Conservation (phyloP, 2,888 invertebrate genomes). For the Oxyteleia sp. region DNA sequence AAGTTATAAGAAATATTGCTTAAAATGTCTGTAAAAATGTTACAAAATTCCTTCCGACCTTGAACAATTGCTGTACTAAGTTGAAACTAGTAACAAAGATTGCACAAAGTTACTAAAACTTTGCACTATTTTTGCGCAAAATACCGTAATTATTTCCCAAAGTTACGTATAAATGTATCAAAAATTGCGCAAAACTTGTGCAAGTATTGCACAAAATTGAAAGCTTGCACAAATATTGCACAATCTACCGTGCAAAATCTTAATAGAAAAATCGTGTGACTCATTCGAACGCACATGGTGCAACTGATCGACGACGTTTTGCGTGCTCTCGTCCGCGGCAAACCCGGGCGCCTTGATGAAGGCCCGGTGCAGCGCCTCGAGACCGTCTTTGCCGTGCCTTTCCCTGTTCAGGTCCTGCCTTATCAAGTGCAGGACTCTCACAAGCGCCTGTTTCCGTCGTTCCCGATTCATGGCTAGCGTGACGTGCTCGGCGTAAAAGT, state of each 20-base stretch:
- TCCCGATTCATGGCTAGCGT: constrained; percentile 97
- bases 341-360: constrained; percentile 95
- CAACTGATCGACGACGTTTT: constrained; percentile 96
- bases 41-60: too few species aligned
- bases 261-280: too few species aligned
- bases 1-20: too few species aligned
- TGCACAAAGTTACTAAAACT: too few species aligned
- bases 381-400: constrained; percentile 95
- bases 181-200: constrained; percentile 1
- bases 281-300: constrained; percentile 93
- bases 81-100: too few species aligned
- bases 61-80: too few species aligned
- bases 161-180: too few species aligned
- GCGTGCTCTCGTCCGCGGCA: constrained; percentile 95
- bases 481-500: constrained; percentile 98
- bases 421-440: constrained; percentile 94
- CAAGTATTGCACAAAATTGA: too few species aligned
- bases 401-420: constrained; percentile 96
- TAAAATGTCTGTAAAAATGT: too few species aligned
- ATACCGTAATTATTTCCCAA: too few species aligned
- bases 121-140: background rate
- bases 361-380: constrained; percentile 96
- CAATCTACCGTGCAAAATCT: too few species aligned
- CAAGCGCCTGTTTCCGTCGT: constrained; percentile 94
- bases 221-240: too few species aligned